Percentiles rank a stretch among this genome's conserved stretches.
These are phyloP conservation scores for Myrmophylax atrothorax DNA, from an alignment of 2,113 vertebrate genomes.

Conservation along the genomic window DNA sequence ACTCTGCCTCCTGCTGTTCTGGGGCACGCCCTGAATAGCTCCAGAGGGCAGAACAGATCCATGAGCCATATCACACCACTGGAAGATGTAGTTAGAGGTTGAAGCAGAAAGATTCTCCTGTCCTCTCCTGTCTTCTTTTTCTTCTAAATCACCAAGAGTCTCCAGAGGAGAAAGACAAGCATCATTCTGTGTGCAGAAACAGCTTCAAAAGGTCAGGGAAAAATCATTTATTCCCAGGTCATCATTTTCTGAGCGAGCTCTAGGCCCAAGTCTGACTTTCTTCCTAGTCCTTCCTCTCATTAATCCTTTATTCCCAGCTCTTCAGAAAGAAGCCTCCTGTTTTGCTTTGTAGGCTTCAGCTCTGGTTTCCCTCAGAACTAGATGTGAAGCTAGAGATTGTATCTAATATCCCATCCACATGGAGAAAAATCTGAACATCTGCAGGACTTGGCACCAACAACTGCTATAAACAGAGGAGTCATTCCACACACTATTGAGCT, in stretches of 20 bases:
- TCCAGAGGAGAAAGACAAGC: not conserved
- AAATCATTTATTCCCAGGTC: not conserved
- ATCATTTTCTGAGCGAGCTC: not conserved
- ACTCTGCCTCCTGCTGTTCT: not conserved
- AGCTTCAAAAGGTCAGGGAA: not conserved
- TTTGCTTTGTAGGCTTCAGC: not conserved
- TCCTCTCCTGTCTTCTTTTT: not conserved
- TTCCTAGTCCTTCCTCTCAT: rapidly evolving
- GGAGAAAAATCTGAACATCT: not conserved
- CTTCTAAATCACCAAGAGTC: not conserved
- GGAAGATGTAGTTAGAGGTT: not conserved
- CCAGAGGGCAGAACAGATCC: not conserved
- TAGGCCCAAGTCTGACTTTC: not conserved
- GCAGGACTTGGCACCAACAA: not conserved
- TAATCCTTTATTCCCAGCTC: not conserved
- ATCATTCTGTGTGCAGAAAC: not conserved
- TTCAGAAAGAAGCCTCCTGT: not conserved
- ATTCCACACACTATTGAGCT: not conserved
- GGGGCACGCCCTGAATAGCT: not conserved
- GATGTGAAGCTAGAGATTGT: not conserved
- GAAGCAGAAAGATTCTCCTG: not conserved
- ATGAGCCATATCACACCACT: not conserved
- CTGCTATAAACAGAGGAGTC: not conserved
- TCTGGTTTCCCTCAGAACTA: not conserved
- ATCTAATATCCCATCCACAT: not conserved